Conservation (phyloP, 1,140 invertebrate species). For the Idris sp. region DNA sequence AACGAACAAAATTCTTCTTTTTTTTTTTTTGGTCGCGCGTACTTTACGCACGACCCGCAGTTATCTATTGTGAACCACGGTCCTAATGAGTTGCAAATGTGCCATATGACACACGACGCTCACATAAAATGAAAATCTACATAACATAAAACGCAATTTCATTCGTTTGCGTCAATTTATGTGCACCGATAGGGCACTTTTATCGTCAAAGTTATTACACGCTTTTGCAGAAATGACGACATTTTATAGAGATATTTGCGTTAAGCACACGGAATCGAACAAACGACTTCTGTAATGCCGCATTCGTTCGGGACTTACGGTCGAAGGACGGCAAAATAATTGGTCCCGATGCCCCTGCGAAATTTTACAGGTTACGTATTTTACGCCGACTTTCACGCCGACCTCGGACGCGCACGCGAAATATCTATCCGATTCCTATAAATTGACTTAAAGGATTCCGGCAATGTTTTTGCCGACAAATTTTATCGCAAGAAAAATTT, state of each 20-base stretch:
- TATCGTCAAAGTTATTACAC: conserved; percentile 24
- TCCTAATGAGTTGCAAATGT: conserved; percentile 7
- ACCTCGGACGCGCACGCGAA: conserved; percentile 26
- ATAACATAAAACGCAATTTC: conserved; percentile 2
- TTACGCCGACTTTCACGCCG: conserved; percentile 41
- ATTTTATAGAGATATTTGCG: conserved; percentile 37
- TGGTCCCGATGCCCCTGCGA: conserved; percentile 25
- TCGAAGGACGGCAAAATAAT: conserved; percentile 40
- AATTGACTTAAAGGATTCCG: conserved; percentile 14
- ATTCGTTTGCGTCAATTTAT: conserved; percentile 10
- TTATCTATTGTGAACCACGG: no score
- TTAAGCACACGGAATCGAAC: conserved; percentile 25
- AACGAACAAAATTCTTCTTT: no score
- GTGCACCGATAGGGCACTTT: conserved; percentile 8
- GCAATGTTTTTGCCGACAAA: conserved; percentile 22
- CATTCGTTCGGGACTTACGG: conserved; percentile 34
- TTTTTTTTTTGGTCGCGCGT: no score
- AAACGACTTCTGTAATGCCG: conserved; percentile 24
- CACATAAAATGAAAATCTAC: conserved; percentile 11
- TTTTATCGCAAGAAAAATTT: conserved; percentile 15
- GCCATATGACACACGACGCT: conserved; percentile 1
- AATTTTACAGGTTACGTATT: conserved; percentile 16
- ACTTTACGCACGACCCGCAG: no score
- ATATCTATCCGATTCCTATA: conserved; percentile 26
- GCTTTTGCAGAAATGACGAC: conserved; percentile 24